Evolutionary conservation across 1,140 invertebrate genomes (phyloP), one percentile per base, ranked within the genome.

Genomic region (Argopecten irradians): DNA sequence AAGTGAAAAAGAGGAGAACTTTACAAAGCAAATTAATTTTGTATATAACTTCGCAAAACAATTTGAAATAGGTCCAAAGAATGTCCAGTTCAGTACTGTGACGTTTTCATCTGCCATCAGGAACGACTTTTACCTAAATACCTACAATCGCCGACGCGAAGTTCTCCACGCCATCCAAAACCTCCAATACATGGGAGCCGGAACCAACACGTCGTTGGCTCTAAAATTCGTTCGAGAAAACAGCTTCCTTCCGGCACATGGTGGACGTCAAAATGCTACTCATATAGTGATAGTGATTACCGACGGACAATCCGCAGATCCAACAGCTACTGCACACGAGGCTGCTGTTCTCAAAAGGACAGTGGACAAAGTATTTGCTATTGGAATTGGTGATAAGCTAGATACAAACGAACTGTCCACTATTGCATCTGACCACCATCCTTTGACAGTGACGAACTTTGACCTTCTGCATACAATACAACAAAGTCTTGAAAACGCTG

Each of bases 41-140:
- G 86, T 92, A 34, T 89, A 86, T 13, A 34, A 88, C 35, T 43
- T 92, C 34, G 87, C 86, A 7, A 87, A 83, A 46, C 41, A 85
- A 36, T 87, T 91, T 83, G 82, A 86, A 33, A 89, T 90, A 32
- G 88, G 90, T 33, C 36, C 22, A 19, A 85, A 89, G 11, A 88
- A 85, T 85, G 85, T 89, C 34, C 89, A 91, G 82, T 83, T 92
- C 32, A 86, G 90, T 34, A 43, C 84, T 14, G 84, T 91, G n/a
- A 85, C 89, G 0, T 83, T 90, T 85, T 87, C 86, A 8, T 55
- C 83, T 71, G 28, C 16, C 3, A 35, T 89, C n/a, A 83, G 88
- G 28, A 89, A 89, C 33, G 88, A 89, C 43, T 89, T 89, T 39
- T 86, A 82, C 35, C 71, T 89, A 2, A 83, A 89, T 41, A 86